A percentile compares a stretch with the other conserved stretches of the same genome.
Conservation (phyloP, 2,113 vertebrate species). For the Tetrao urogallus region DNA sequence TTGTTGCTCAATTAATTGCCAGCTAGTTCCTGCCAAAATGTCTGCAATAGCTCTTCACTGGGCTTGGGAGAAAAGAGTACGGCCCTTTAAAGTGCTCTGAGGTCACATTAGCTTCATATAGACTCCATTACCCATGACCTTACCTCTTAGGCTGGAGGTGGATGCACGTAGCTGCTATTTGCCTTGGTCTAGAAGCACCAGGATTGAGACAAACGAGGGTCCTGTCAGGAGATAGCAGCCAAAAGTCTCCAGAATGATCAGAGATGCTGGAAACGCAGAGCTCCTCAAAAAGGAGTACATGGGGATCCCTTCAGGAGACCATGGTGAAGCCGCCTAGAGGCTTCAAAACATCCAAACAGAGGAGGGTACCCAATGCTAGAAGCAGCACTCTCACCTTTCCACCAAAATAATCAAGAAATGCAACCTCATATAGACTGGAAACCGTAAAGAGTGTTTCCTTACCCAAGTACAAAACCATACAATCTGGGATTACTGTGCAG, state of each 20-base stretch:
- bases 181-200: not conserved
- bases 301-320: not conserved
- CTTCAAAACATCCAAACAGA: accelerated
- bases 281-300: not conserved
- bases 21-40: slow-evolving; percentile 67
- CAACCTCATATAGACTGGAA: accelerated
- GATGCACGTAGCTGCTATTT: not conserved
- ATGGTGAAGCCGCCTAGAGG: not conserved
- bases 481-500: not conserved
- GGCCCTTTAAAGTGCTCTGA: slow-evolving; percentile 49
- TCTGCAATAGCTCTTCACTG: slow-evolving; percentile 48
- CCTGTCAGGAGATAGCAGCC: not conserved
- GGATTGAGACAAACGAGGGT: not conserved
- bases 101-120: slow-evolving; percentile 33
- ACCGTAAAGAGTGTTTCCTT: not conserved
- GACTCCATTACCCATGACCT: slow-evolving; percentile 2
- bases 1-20: slow-evolving; percentile 61
- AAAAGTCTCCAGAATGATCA: not conserved
- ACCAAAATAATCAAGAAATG: not conserved
- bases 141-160: slow-evolving; percentile 4
- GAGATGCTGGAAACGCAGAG: not conserved
- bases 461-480: not conserved
- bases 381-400: not conserved
- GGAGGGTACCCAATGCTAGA: not conserved
- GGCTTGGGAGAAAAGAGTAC: slow-evolving; percentile 39